Percentiles rank a stretch among this genome's conserved stretches.
These are phyloP conservation scores for Pogona vitticeps DNA, from an alignment of 2,113 vertebrate genomes.

Conservation along the genomic window DNA sequence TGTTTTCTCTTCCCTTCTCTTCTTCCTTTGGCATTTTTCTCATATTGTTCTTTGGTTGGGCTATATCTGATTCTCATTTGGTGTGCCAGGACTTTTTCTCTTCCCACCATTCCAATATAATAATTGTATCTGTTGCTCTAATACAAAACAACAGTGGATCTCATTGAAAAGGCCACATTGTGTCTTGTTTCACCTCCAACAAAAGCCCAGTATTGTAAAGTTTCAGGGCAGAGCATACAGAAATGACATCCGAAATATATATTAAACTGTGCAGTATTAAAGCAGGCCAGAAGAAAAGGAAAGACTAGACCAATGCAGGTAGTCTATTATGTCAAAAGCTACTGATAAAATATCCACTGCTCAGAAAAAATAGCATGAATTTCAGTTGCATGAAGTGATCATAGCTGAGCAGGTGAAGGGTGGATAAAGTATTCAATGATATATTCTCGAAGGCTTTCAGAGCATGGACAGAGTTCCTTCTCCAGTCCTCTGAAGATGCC, in stretches of 20 bases:
- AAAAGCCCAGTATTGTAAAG: background rate
- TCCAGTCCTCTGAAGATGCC: no score
- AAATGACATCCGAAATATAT: background rate
- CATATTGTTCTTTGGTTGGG: constrained; percentile 39
- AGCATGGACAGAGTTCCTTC: no score
- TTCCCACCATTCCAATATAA: constrained; percentile 48
- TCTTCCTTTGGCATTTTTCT: constrained; percentile 28
- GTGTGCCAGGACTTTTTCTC: constrained; percentile 26
- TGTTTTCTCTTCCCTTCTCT: constrained; percentile 18
- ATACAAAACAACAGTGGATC: constrained; percentile 24
- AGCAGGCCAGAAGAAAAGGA: background rate
- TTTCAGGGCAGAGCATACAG: background rate
- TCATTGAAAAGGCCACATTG: constrained; percentile 25
- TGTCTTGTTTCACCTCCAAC: constrained; percentile 22
- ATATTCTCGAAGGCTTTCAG: no score
- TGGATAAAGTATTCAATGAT: no score
- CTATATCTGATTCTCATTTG: constrained; percentile 40
- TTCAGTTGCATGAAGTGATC: constrained; percentile 6
- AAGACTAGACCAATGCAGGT: background rate
- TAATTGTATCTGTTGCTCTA: constrained; percentile 27
- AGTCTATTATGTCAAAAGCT: background rate
- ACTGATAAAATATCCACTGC: background rate
- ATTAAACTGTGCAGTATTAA: background rate
- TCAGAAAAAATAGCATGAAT: background rate
- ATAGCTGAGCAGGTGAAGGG: no score